Percentiles rank a stretch among this genome's conserved stretches.
These are phyloP conservation scores for Odontesthes bonariensis DNA, from an alignment of 2,113 vertebrate genomes.

Conservation along the genomic window DNA sequence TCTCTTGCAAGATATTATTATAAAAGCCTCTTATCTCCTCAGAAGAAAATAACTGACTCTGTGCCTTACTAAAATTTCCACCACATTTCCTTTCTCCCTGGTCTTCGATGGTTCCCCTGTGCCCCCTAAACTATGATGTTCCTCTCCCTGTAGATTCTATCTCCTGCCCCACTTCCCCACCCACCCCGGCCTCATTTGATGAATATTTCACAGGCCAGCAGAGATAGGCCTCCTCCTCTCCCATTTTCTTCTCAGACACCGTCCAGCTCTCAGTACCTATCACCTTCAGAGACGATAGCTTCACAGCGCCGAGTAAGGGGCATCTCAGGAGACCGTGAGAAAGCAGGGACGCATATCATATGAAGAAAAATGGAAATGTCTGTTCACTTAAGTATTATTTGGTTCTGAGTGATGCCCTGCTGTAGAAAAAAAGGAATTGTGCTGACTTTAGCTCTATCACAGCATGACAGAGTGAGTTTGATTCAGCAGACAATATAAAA, in stretches of 20 bases:
- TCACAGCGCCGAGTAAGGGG: constrained; percentile 21
- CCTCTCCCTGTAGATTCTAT: constrained; percentile 58
- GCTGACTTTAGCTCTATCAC: constrained; percentile 20
- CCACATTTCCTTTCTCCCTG: constrained; percentile 14
- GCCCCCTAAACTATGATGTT: constrained; percentile 59
- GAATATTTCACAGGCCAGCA: constrained; percentile 81
- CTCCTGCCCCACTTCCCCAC: constrained; percentile 64
- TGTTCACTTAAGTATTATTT: constrained; percentile 35
- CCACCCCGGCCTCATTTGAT: constrained; percentile 70
- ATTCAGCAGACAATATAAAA: constrained; percentile 13
- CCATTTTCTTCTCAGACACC: constrained; percentile 63
- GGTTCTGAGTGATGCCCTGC: constrained; percentile 13
- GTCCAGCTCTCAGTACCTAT: constrained; percentile 70
- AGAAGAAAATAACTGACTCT: too few relatives aligned
- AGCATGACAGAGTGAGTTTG: constrained; percentile 9
- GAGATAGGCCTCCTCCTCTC: constrained; percentile 70
- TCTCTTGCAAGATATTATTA: too few relatives aligned
- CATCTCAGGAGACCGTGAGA: constrained; percentile 36
- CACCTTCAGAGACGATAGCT: constrained; percentile 65
- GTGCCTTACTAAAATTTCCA: too few relatives aligned
- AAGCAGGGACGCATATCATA: constrained; percentile 33
- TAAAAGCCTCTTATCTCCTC: too few relatives aligned
- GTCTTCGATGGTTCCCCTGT: constrained; percentile 30
- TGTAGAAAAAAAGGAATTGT: constrained; percentile 9
- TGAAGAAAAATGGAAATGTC: constrained; percentile 47